Base-by-base conservation (phyloP, 2,888 invertebrate species). In the Epiblema foenella region DNA sequence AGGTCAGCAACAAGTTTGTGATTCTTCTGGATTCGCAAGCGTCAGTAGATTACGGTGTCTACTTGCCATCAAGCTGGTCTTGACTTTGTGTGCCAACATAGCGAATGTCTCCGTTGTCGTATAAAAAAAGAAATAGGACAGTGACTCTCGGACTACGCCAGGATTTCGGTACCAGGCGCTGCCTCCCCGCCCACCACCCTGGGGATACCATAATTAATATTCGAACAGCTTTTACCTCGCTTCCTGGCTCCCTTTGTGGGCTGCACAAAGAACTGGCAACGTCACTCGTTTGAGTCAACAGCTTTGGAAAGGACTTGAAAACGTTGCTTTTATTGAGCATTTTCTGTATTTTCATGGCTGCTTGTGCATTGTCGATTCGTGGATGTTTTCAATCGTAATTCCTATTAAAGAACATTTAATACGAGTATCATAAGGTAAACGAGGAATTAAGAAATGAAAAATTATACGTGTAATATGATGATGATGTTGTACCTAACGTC, bases 141-240 rank as follows among this genome's bases (percentile, higher is more conserved):
- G 12, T 24, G 73, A 39, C 83, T 84, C 85, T 73, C 81, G 72
- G 69, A 75, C 76, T 77, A 68, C 11, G 2, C 46, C 49, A 80
- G 79, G 76, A 78, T 79, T 79, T 84, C 81, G 88, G 89, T 89
- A 78, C 89, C 89, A 88, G 89, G 89, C 89, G 88, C 89, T 77
- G 77, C 75, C 78, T 73, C 75, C 73, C 66, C 51, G 64, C 51
- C 51, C 15, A 17, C 71, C 72, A 75, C 75, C 74, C 69, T 69
- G 73, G 75, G 74, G 70, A 75, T 69, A 62, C 69, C 70, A 81
- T 87, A 86, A 90, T 90, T 91, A 91, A 90, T 91, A 84, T 83
- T 79, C 80, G 76, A 79, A 78, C 78, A 73, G 76, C 77, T 78
- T 79, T 78, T 77, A 78, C 69, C 74, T 72, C 71, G 74, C 77